Evolutionary conservation across 2,113 vertebrate species (phyloP), one percentile per base, ranked within the genome.

Genomic region (Oreochromis niloticus): DNA sequence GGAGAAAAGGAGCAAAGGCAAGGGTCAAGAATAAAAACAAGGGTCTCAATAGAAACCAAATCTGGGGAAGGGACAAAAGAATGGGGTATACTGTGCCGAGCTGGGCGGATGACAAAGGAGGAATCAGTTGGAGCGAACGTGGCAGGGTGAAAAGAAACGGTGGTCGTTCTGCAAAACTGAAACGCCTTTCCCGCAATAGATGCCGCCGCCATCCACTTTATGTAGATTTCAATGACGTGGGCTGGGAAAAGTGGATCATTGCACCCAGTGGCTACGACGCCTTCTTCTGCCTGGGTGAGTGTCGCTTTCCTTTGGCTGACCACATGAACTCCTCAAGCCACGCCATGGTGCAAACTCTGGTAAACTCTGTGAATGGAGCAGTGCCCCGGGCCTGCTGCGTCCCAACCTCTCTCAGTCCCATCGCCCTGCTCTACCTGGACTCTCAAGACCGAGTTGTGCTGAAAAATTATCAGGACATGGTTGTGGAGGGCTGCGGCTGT

Each of bases 271-370:
- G 97, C 91, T 97, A 97, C 4, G 96, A 97, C 0, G 97, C 97
- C 87, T 97, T 96, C 95, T 97, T 97, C 95, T 97, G 97, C 92
- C 93, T 97, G 36, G 97, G 97, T 30, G 97, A 97, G 88, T 97
- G 97, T 83, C 96, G 96, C 85, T 97, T 97, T 87, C 97, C 97
- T 22, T 90, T 97, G 92, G 96, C 97, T 1, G 97, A 97, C 90
- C 97, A 97, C 95, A 97, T 97, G 96, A 97, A 97, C 93, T 97
- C 97, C 27, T 97, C 97, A 3, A 97, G 97, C 92, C 97, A 97
- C 11, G 97, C 97, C 57, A 97, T 97, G 96, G 97, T 97, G 92
- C 97, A 97, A 89, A 97, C 97, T 6, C 94, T 97, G 94, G 95
- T 97, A 30, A 97, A 97, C 95, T 97, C 97, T 1, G 96, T 97